Base-by-base conservation (phyloP, 2,113 vertebrate genomes). In the Psephotus haematonotus region DNA sequence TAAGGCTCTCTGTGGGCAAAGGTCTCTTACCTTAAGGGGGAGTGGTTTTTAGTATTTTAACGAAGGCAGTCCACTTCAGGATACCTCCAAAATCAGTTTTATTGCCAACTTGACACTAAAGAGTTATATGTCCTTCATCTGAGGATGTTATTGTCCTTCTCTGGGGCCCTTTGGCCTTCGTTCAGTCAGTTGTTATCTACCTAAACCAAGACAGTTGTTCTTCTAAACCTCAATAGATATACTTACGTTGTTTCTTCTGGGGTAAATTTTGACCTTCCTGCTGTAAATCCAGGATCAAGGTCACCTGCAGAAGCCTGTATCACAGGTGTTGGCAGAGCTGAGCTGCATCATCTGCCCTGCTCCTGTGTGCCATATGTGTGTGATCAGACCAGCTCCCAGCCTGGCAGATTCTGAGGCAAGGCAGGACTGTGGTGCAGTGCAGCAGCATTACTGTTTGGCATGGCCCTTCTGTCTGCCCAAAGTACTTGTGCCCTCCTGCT, bases 401-500 rank as follows among this genome's bases (percentile, higher is more conserved):
- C 17, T 37, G n/a, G 20, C 6, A 2, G 31, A 43, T 29, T 18
- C 57, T 3, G 11, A 59, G 75, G 43, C n/a, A 18, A 67, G n/a
- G 43, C 1, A 2, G 13, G 18, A 5, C 37, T 17, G 0, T 0
- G 0, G 23, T 2, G 4, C 47, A 62, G 9, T 29, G 11, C 31
- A 28, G 55, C 15, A 3, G 25, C 5, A 2, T 17, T 37, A 2
- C 25, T 49, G 50, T 71, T 68, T 28, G 52, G 47, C 7, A 0
- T 1, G 19, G 29, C 24, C 25, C 23, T 79, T 28, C n/a, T 2
- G 2, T 50, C 22, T 3, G 3, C 46, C 39, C 49, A 22, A 67
- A 41, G 37, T 39, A 7, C 19, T 50, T 33, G 27, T 35, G 35
- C 18, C 37, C 14, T 52, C 29, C 33, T 16, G 25, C 39, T 6